Conservation (phyloP, 2,797 vertebrate genomes). For the Peromyscus attwateri region DNA sequence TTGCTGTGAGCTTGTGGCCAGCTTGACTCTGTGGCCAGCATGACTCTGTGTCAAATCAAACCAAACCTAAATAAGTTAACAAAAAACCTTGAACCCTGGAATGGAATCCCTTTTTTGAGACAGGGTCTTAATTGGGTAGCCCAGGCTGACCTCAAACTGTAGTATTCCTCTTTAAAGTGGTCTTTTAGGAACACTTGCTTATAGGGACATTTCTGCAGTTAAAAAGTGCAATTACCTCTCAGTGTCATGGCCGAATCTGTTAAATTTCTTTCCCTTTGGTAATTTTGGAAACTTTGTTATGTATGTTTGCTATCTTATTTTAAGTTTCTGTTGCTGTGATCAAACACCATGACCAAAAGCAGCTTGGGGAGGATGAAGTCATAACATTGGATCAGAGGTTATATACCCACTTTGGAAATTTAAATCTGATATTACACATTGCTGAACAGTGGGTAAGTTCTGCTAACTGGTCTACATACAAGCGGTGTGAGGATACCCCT, state of each 20-base stretch:
- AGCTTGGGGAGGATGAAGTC: neutral
- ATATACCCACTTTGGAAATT: neutral
- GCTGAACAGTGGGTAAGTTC: neutral
- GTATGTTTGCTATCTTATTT: neutral
- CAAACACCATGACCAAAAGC: neutral
- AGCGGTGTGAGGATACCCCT: neutral
- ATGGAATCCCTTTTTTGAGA: neutral
- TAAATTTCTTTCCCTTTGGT: slow-evolving; percentile 39
- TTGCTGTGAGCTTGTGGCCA: neutral
- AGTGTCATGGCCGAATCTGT: neutral
- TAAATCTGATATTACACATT: neutral
- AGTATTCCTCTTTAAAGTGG: neutral
- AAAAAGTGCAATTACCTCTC: neutral
- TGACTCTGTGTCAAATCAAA: neutral
- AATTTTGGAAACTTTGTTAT: neutral
- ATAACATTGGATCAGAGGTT: neutral
- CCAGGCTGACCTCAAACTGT: neutral
- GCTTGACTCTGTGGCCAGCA: no score
- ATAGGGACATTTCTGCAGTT: neutral
- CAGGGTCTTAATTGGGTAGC: neutral
- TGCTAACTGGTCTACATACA: neutral
- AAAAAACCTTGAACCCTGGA: neutral
- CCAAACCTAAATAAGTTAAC: neutral
- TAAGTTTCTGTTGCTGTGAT: neutral
- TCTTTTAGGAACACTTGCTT: neutral